phyloP scores from a whole-genome alignment of 2,113 vertebrate genomes.

The Rhinopomastus cyanomelas region DNA sequence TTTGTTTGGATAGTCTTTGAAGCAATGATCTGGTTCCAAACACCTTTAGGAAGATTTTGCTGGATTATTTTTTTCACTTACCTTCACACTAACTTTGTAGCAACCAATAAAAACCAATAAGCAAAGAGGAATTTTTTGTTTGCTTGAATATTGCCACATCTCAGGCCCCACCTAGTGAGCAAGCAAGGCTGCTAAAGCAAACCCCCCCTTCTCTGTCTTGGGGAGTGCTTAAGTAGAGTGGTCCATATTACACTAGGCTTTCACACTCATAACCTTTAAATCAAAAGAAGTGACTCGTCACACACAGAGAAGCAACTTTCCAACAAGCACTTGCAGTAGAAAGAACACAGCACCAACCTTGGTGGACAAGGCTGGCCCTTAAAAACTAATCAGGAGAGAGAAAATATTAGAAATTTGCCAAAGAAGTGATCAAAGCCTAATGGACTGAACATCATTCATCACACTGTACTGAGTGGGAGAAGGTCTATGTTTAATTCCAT shows the following conservation, averaged over 20 bases:
- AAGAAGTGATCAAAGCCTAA: background rate
- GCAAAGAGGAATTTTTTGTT: background rate
- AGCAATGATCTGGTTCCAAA: background rate
- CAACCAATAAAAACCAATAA: background rate
- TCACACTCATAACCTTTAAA: background rate
- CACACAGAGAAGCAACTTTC: background rate
- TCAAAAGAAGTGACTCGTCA: background rate
- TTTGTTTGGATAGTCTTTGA: background rate
- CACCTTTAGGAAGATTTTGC: background rate
- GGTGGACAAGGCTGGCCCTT: background rate
- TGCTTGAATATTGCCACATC: accelerated
- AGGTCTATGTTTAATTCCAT: background rate
- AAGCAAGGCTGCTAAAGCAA: background rate
- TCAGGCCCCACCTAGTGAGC: background rate
- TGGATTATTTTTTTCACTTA: no score
- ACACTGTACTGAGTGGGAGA: background rate
- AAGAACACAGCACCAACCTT: background rate
- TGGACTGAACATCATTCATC: background rate
- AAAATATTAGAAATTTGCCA: background rate
- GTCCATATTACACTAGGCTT: background rate
- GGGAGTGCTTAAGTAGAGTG: background rate
- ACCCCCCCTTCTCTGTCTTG: background rate
- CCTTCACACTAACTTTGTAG: background rate
- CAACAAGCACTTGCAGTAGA: background rate
- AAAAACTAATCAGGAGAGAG: background rate